Percentiles rank a stretch among this genome's conserved stretches.
These are phyloP conservation scores for Poecilia gillii DNA, from an alignment of 2,797 vertebrate genomes.

Conservation along the genomic window DNA sequence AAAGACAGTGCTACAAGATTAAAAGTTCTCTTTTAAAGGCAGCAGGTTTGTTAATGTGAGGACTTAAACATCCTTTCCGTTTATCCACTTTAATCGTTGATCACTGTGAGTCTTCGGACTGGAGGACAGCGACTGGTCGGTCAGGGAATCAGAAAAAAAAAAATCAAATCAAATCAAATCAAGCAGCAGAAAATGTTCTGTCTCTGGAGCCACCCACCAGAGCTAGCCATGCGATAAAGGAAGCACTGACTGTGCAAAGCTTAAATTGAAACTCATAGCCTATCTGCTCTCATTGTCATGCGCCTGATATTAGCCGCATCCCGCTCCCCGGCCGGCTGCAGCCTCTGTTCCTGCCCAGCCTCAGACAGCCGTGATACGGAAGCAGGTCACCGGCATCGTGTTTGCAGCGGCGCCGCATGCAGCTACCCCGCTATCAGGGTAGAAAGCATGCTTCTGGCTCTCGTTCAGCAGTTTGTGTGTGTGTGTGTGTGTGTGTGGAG, in stretches of 20 bases:
- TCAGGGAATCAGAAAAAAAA: conserved; percentile 30
- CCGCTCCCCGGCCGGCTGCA: conserved; percentile 16
- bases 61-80: conserved; percentile 17
- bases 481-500: background rate
- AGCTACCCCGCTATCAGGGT: conserved; percentile 31
- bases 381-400: conserved; percentile 23
- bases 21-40: background rate
- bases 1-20: conserved; percentile 3
- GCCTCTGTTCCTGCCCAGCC: conserved; percentile 13
- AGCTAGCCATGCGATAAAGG: conserved; percentile 37
- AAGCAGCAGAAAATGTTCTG: conserved; percentile 32
- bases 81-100: conserved; percentile 40
- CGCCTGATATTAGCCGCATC: conserved; percentile 33
- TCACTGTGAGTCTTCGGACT: conserved; percentile 40
- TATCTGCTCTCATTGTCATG: conserved; percentile 52
- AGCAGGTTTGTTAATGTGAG: background rate
- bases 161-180: conserved; percentile 3
- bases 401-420: conserved; percentile 26
- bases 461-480: conserved; percentile 8
- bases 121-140: conserved; percentile 24
- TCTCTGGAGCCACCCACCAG: conserved; percentile 20
- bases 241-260: conserved; percentile 58
- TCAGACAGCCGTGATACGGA: conserved; percentile 17
- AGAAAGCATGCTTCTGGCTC: conserved; percentile 18
- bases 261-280: conserved; percentile 61